Evolutionary conservation across 1,140 invertebrate species (phyloP).

Genomic region (Plodia interpunctella): DNA sequence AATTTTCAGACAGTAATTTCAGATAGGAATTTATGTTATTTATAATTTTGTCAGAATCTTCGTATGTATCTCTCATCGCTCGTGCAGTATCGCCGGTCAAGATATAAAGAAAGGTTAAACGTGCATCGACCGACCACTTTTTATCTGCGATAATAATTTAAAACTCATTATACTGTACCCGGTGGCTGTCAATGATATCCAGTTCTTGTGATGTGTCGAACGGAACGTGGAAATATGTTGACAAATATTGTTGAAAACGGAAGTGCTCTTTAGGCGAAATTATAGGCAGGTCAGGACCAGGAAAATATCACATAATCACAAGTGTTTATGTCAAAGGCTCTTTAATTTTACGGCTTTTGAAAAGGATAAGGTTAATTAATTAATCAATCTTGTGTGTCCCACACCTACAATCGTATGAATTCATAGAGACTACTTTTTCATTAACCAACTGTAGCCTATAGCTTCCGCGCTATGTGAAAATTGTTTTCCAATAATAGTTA

Average conservation of each 20-base stretch:
- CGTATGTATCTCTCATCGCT: constrained; percentile 16
- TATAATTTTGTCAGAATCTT: constrained; percentile 10
- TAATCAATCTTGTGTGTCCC: background rate
- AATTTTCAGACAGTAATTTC: background rate
- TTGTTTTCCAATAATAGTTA: too few species aligned
- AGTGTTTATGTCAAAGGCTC: constrained; percentile 60
- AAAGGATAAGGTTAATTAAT: constrained; percentile 11
- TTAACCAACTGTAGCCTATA: too few species aligned
- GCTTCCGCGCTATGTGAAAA: too few species aligned
- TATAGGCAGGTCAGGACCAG: constrained; percentile 67
- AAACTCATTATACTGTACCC: constrained; percentile 69
- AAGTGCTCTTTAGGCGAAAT: constrained; percentile 71
- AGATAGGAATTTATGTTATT: background rate
- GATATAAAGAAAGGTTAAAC: constrained; percentile 65
- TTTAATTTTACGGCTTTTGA: constrained; percentile 49
- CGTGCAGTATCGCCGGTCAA: constrained; percentile 50
- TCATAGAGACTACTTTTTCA: too few species aligned
- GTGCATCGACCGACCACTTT: constrained; percentile 54
- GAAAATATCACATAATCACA: constrained; percentile 63
- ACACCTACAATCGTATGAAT: background rate
- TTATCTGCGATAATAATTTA: constrained; percentile 73
- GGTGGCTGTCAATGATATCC: constrained; percentile 69
- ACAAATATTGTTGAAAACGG: constrained; percentile 72
- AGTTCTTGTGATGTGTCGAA: constrained; percentile 72
- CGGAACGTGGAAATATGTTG: constrained; percentile 73